Evolutionary conservation across 2,888 invertebrate species (phyloP), one percentile per base, ranked within the genome.

Genomic region (Spisula solida): DNA sequence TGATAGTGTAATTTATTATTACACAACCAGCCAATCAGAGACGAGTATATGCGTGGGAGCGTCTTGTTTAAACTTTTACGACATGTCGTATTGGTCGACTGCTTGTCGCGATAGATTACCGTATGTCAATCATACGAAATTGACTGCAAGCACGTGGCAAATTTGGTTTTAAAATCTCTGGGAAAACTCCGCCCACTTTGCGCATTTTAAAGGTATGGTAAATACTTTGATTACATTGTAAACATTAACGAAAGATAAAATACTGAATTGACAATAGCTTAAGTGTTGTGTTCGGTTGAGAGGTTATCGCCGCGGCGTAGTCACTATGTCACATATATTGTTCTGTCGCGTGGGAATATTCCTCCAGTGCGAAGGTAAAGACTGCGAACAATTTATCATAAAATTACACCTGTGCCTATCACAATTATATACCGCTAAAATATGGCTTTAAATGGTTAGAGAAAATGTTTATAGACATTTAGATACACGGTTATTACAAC

Each of bases 331-430:
- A 88, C 80, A 83, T 82, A 87, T 85, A 91, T 89, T 87, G 89
- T 87, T 60, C 55, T 55, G 92, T 91, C 93, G 92, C 93, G 93
- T 93, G 93, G 93, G 93, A 93, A 93, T 92, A 93, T 93, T 86
- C 92, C 92, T 92, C 89, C 90, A 92, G 92, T 92, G 92, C 89
- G 88, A 92, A 91, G n/a, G 88, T 79, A 88, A 90, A 34, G 92
- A 91, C 89, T 86, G 88, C 89, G 90, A 89, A 87, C 88, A 88
- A 87, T 89, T 89, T 82, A 89, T 82, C 85, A 75, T 56, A 78
- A 75, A 75, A 51, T 75, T 87, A 85, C 89, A 87, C 89, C 89
- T 89, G 89, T 89, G 79, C 56, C 56, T 51, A 48, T 29, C 47
- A 20, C 82, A 81, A 89, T 89, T 89, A 87, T 84, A 48, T 51